Evolutionary conservation across 2,113 vertebrate species (phyloP).

Genomic region (Petroica traversi): DNA sequence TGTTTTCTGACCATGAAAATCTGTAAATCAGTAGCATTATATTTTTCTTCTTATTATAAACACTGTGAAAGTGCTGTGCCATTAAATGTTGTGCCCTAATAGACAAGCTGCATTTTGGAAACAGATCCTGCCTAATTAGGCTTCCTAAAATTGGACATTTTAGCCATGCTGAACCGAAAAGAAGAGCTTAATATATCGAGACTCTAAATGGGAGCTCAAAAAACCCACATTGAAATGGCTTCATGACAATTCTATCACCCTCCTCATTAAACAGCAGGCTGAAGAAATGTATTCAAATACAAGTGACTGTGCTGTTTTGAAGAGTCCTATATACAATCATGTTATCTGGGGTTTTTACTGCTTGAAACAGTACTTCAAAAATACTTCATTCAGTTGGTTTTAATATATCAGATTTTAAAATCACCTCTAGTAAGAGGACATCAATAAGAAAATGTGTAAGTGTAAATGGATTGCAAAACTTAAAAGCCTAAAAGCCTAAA

Average conservation of each 20-base stretch:
- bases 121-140: neutral
- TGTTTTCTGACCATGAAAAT: neutral
- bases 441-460: neutral
- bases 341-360: neutral
- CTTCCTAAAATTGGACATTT: neutral
- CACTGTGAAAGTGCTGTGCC: neutral
- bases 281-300: neutral
- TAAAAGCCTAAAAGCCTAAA: neutral
- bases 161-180: neutral
- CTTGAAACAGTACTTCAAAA: neutral
- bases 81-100: neutral
- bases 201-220: neutral
- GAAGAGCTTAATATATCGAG: neutral
- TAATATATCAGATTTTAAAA: neutral
- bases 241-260: neutral
- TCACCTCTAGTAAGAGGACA: neutral
- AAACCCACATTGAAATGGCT: neutral
- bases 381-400: neutral
- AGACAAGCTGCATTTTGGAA: neutral
- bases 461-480: neutral
- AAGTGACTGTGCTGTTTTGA: neutral
- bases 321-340: neutral
- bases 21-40: neutral
- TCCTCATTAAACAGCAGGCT: neutral
- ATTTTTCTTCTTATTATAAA: neutral